Percentiles rank a stretch among this genome's conserved stretches.
These are phyloP conservation scores for Camptogramma bilineatum DNA, from an alignment of 2,888 invertebrate species.

Conservation along the genomic window DNA sequence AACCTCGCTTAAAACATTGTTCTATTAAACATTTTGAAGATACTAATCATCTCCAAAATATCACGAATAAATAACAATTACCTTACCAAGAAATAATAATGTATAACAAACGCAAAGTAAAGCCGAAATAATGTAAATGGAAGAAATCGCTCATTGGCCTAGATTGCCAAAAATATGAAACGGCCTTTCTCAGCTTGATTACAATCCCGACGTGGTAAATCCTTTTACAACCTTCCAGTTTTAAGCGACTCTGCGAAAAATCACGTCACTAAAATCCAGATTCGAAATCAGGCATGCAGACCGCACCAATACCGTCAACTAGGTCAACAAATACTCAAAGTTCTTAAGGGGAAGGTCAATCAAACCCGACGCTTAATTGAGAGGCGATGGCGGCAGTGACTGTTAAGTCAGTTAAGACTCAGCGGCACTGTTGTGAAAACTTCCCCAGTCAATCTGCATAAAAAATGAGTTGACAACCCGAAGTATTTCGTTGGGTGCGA, in stretches of 20 bases:
- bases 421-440: conserved; percentile 56
- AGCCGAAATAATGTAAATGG: conserved; percentile 9
- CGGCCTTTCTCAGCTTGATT: conserved; percentile 17
- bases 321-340: conserved; percentile 55
- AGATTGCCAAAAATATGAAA: conserved; percentile 15
- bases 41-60: conserved; percentile 3
- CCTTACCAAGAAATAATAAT: conserved; percentile 3
- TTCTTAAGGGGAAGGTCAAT: conserved; percentile 57
- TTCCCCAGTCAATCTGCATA: conserved; percentile 66
- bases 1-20: background rate
- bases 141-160: conserved; percentile 21
- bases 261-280: conserved; percentile 41
- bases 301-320: conserved; percentile 49
- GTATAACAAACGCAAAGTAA: conserved; percentile 7
- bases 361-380: conserved; percentile 58
- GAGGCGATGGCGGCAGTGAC: conserved; percentile 50
- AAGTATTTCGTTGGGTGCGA: conserved; percentile 49
- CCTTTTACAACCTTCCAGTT: conserved; percentile 16
- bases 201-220: conserved; percentile 20
- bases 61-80: conserved; percentile 1
- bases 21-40: background rate
- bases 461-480: conserved; percentile 64
- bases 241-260: conserved; percentile 23
- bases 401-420: conserved; percentile 59
- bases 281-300: conserved; percentile 43